Evolutionary conservation across 2,113 vertebrate genomes (phyloP).

Genomic region (Corvus moneduloides): DNA sequence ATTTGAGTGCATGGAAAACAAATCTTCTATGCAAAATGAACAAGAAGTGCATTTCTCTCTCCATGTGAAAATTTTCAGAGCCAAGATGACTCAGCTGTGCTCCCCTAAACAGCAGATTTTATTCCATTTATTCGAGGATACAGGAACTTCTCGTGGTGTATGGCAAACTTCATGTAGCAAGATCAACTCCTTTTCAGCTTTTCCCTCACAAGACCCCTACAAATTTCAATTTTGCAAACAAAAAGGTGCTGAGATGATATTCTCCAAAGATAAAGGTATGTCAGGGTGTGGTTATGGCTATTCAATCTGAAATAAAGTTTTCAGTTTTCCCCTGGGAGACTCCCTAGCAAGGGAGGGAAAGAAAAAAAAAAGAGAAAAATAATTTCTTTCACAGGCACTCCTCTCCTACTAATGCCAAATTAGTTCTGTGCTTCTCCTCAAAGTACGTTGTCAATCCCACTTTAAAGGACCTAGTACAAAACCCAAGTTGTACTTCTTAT

Average conservation of each 20-base stretch:
- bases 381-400: neutral
- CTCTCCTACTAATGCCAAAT: neutral
- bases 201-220: neutral
- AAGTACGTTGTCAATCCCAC: neutral
- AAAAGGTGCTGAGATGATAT: neutral
- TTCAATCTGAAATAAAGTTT: neutral
- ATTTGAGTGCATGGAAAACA: neutral
- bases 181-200: neutral
- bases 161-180: neutral
- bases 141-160: neutral
- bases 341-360: neutral
- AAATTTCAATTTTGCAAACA: neutral
- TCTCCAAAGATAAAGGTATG: neutral
- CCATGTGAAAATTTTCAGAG: neutral
- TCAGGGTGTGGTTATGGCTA: neutral
- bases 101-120: neutral
- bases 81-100: neutral
- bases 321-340: neutral
- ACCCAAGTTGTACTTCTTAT: neutral
- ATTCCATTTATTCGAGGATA: neutral
- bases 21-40: neutral
- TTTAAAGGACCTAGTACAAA: neutral
- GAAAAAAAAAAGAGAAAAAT: neutral
- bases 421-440: neutral
- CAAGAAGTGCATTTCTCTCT: neutral